Base-by-base conservation (phyloP, 2,113 vertebrate species). In the Jaculus jaculus region DNA sequence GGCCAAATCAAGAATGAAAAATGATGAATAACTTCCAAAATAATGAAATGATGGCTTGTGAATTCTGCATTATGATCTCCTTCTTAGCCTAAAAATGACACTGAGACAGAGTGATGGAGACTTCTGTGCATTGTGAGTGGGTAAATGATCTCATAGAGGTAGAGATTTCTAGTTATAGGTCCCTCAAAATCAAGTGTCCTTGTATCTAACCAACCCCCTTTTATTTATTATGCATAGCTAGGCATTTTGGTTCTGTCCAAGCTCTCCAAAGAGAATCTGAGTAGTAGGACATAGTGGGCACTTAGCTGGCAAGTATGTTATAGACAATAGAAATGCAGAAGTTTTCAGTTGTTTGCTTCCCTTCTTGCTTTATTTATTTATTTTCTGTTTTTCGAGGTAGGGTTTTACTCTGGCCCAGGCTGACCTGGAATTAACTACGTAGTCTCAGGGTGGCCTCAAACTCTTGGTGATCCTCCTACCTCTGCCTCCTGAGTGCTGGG, bases 21-120 rank as follows among this genome's bases (percentile, higher is more conserved):
- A 89, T 60, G 30, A 83, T 86, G 60, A 91, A 30, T 72, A 61
- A 73, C 61, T 71, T 71, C 87, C 32, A 75, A 87, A 80, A 39
- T 90, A 84, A 75, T 28, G 5, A 87, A 83, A 65, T 84, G 28
- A 68, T 74, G 66, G 13, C 21, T 71, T 87, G 3, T 89, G 71
- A 60, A 89, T 80, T 91, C 58, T 82, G 47, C 7, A 69, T 73
- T 61, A 91, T 34, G 47, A 69, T 20, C 17, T 86, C 82, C 37
- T 86, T 85, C 37, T 3, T 73, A 77, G 79, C n/a, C 47, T 74
- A 69, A 68, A 87, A 86, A 65, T 73, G 75, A 94, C 23, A 30
- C 20, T 39, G 21, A 24, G 24, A 47, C 34, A 73, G 47, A n/a
- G 24, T 30, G 12, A 89, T 0, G 61, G n/a, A 24, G 51, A 39